Base-by-base conservation (phyloP, 2,113 vertebrate species). In the Candoia aspera region DNA sequence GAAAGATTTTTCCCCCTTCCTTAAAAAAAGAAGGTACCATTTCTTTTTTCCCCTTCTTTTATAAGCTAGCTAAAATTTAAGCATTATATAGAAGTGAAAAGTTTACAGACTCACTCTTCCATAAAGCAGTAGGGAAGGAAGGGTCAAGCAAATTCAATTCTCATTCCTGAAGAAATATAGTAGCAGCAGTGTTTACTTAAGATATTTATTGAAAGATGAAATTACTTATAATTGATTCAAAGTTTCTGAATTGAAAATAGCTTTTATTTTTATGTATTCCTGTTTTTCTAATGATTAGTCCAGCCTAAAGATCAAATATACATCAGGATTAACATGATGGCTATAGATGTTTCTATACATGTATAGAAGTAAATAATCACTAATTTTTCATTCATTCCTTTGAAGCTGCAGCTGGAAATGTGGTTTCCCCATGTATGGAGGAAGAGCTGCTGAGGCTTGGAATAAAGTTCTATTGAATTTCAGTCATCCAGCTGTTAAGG, bases 301-400 rank as follows among this genome's bases (percentile, higher is more conserved):
- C 53, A 58, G 1, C 5, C 53, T 24, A 42, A 58, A 90, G 58
- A 83, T 57, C 64, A 90, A 83, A 90, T 26, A 90, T 12, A 55
- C 54, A 83, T 33, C 53, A 23, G 49, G 21, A 11, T 90, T 83
- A 54, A 15, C 21, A 79, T 37, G 21, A 58, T 26, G 23, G 53
- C 24, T 90, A 37, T 57, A 90, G 53, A 88, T 10, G 46, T 64
- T 64, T 64, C 23, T 68, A 29, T 26, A 79, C 42, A 17, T 83
- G 21, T 46, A 37, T 24, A 55, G 89, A 9, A 37, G 11, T 29
- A 58, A 90, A 83, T 89, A 68, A 83, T 83, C n/a, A 79, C 68
- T 90, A 73, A 83, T 83, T 90, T 83, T 55, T 55, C 54, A 83
- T 90, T 90, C n/a, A 57, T 57, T 90, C n/a, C 64, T 90, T 90